Evolutionary conservation across 2,797 vertebrate species (phyloP).

Genomic region (Ptychobarbus kaznakovi): DNA sequence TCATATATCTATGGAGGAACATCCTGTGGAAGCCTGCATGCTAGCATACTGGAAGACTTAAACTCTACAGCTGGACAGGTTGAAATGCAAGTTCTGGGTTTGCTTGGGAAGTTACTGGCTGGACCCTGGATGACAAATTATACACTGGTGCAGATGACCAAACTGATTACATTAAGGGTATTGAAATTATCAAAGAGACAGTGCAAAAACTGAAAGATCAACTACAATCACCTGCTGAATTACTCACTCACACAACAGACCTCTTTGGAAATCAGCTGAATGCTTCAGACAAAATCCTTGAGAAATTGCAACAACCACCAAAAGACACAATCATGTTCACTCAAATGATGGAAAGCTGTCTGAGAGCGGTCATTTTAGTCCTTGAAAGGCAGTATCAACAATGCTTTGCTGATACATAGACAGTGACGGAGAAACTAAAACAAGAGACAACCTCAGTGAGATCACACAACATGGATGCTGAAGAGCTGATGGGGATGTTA

Average conservation of each 20-base stretch:
- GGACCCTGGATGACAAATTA: conserved; percentile 16
- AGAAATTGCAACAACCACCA: conserved; percentile 17
- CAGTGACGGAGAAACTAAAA: neutral
- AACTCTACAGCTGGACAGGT: neutral
- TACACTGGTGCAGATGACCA: conserved; percentile 21
- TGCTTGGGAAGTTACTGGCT: conserved; percentile 10
- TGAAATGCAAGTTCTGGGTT: neutral
- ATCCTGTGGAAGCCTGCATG: conserved; percentile 17
- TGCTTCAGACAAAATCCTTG: conserved; percentile 8
- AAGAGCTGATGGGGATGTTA: conserved; percentile 5
- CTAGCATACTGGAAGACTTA: conserved; percentile 11
- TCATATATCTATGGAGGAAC: conserved; percentile 25
- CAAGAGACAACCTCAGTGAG: neutral
- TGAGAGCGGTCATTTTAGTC: neutral
- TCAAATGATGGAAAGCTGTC: conserved; percentile 15
- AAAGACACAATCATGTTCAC: conserved; percentile 14
- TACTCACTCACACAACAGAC: conserved; percentile 20
- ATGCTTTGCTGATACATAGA: neutral
- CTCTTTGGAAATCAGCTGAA: neutral
- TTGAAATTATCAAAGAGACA: neutral
- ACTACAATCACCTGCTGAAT: conserved; percentile 11
- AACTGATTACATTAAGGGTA: neutral
- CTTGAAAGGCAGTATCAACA: neutral
- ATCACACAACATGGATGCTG: conserved; percentile 1
- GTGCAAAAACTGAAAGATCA: conserved; percentile 22